Percentiles rank a stretch among this genome's conserved stretches.
Conservation (phyloP, 2,888 invertebrate genomes). For the Trichopria drosophilae region DNA sequence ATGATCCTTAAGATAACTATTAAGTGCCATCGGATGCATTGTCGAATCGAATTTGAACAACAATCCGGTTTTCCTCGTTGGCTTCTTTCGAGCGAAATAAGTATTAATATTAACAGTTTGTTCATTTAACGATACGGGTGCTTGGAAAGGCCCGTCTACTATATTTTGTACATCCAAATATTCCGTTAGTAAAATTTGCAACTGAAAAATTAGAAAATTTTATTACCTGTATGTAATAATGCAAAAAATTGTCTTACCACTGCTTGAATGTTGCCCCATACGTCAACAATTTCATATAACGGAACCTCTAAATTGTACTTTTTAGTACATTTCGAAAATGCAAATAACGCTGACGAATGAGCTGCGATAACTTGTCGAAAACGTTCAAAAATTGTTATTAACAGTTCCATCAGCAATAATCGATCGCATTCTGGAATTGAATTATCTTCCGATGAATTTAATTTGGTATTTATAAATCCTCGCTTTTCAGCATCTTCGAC, state of each 20-base stretch:
- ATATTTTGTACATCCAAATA: conserved; percentile 86
- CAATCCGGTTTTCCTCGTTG: conserved; percentile 49
- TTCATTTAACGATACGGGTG: conserved; percentile 59
- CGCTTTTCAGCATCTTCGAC: conserved; percentile 35
- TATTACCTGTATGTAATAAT: not conserved
- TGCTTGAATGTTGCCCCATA: conserved; percentile 88
- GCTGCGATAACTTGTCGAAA: conserved; percentile 79
- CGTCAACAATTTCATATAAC: conserved; percentile 75
- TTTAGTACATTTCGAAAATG: conserved; percentile 66
- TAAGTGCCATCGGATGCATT: conserved; percentile 61
- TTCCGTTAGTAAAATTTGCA: conserved; percentile 81
- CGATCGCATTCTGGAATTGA: conserved; percentile 32
- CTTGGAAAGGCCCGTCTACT: conserved; percentile 63
- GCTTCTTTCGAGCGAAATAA: conserved; percentile 62
- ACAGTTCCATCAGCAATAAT: conserved; percentile 64
- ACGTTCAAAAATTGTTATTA: conserved; percentile 78
- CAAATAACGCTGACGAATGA: conserved; percentile 71
- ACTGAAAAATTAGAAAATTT: conserved; percentile 59
- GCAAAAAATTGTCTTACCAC: conserved; percentile 66
- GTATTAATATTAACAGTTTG: conserved; percentile 62
- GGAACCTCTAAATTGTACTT: conserved; percentile 62
- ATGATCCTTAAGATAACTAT: conserved; percentile 51
- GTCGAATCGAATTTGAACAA: conserved; percentile 56
- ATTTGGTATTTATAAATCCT: conserved; percentile 22
- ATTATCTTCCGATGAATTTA: conserved; percentile 17